Evolutionary conservation across 2,113 vertebrate genomes (phyloP).

Genomic region (Strigops habroptila): DNA sequence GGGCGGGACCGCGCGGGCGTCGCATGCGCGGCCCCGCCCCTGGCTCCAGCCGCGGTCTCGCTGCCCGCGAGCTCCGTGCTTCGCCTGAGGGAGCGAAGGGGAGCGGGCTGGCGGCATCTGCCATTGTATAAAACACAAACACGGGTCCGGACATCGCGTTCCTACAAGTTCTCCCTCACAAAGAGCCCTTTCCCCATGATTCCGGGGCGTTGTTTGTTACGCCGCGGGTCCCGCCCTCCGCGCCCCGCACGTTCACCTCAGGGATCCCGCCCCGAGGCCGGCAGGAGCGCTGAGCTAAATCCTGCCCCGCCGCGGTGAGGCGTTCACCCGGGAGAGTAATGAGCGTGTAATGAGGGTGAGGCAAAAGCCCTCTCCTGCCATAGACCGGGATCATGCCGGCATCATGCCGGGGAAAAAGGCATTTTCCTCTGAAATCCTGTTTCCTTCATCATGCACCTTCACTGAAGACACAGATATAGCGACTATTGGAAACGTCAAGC

Average conservation of each 20-base stretch:
- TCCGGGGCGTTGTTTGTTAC: not conserved
- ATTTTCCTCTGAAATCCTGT: not conserved
- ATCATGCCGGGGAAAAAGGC: not conserved
- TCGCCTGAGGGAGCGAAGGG: fast-evolving
- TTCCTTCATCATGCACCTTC: not conserved
- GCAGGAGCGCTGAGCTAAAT: not conserved
- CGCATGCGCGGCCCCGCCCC: not conserved
- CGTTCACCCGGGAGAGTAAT: too few species aligned
- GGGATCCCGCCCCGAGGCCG: too few species aligned
- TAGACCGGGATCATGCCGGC: fast-evolving
- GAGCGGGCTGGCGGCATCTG: not conserved
- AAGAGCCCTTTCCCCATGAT: not conserved
- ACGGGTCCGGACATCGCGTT: fast-evolving
- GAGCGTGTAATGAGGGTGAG: not conserved
- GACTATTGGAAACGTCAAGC: not conserved
- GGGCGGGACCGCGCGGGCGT: not conserved
- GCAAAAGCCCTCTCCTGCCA: not conserved
- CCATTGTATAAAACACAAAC: fast-evolving
- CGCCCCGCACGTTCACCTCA: not conserved
- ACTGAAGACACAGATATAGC: not conserved
- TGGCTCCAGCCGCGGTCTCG: too few species aligned
- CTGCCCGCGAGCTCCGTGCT: not conserved
- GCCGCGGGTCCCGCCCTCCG: not conserved
- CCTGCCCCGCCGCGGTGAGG: too few species aligned
- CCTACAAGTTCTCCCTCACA: fast-evolving